phyloP scores from a whole-genome alignment of 1,140 invertebrate genomes.

The Sinonovacula constricta region DNA sequence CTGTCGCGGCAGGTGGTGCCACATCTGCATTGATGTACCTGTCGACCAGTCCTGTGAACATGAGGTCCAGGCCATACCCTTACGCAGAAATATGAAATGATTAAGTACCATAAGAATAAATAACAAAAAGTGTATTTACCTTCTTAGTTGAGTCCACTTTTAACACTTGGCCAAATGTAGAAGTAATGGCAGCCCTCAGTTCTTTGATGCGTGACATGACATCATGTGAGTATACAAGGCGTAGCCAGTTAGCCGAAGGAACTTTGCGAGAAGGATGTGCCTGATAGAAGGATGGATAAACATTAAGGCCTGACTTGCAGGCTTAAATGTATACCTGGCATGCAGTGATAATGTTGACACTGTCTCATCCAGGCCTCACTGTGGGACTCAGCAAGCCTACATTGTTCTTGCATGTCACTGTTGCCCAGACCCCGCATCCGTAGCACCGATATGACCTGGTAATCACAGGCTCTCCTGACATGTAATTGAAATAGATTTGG shows the following conservation, averaged over 20 bases:
- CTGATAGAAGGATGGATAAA: not conserved
- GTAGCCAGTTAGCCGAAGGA: slow-evolving; percentile 22
- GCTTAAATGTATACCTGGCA: not conserved
- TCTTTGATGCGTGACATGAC: slow-evolving; percentile 3
- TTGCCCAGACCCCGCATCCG: slow-evolving; percentile 26
- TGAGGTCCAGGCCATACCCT: slow-evolving; percentile 29
- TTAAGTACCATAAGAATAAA: not conserved
- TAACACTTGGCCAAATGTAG: slow-evolving; percentile 37
- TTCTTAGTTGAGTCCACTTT: slow-evolving; percentile 52
- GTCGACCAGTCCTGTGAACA: slow-evolving; percentile 31
- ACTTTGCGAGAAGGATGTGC: not conserved
- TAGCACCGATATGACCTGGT: slow-evolving; percentile 6
- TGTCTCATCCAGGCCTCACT: not conserved
- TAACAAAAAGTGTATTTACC: not conserved
- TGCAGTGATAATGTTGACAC: not conserved
- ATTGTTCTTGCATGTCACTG: not conserved
- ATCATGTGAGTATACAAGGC: slow-evolving; percentile 15
- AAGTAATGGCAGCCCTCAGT: slow-evolving; percentile 25
- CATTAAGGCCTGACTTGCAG: not conserved
- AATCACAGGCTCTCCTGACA: slow-evolving; percentile 30
- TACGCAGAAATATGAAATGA: slow-evolving; percentile 50
- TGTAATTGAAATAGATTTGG: not conserved
- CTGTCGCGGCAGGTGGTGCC: slow-evolving; percentile 25
- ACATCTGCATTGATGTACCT: slow-evolving; percentile 23
- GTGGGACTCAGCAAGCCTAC: not conserved